Percentiles rank a stretch among this genome's conserved stretches.
phyloP scores from a whole-genome alignment of 2,113 vertebrate species.

The Ancistrus triradiatus region DNA sequence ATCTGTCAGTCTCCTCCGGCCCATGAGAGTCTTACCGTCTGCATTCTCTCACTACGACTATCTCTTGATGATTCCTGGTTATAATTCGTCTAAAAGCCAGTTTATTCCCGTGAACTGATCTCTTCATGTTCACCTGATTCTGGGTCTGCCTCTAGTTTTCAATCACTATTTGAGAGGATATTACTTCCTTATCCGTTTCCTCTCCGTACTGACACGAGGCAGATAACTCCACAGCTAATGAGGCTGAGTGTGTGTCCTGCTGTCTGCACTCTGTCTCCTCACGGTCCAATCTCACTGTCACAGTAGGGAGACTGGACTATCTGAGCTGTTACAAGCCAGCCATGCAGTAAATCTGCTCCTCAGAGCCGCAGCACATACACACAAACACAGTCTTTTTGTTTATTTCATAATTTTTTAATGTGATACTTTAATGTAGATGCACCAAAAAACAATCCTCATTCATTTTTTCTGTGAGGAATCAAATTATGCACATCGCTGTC shows the following conservation, averaged over 20 bases:
- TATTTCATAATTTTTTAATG: conserved; percentile 16
- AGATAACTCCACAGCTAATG: conserved; percentile 87
- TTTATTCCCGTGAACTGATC: no score
- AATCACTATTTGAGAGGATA: conserved; percentile 7
- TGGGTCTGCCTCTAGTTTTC: background rate
- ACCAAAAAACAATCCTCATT: no score
- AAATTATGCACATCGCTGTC: no score
- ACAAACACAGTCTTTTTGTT: background rate
- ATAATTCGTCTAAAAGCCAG: no score
- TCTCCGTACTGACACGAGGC: conserved; percentile 81
- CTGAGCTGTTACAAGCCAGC: conserved; percentile 44
- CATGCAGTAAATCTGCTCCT: conserved; percentile 28
- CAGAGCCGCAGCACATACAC: conserved; percentile 27
- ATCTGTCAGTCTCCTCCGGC: conserved; percentile 6
- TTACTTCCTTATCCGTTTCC: conserved; percentile 15
- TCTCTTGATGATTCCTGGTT: no score
- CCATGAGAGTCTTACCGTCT: background rate
- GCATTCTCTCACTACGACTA: conserved; percentile 26
- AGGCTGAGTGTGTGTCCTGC: conserved; percentile 75
- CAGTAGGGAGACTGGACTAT: conserved; percentile 35
- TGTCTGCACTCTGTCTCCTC: conserved; percentile 62
- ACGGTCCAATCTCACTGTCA: conserved; percentile 50
- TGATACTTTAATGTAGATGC: no score
- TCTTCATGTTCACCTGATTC: background rate
- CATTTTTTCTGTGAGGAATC: no score